Base-by-base conservation (phyloP, 2,888 invertebrate species). In the Noctua janthe region DNA sequence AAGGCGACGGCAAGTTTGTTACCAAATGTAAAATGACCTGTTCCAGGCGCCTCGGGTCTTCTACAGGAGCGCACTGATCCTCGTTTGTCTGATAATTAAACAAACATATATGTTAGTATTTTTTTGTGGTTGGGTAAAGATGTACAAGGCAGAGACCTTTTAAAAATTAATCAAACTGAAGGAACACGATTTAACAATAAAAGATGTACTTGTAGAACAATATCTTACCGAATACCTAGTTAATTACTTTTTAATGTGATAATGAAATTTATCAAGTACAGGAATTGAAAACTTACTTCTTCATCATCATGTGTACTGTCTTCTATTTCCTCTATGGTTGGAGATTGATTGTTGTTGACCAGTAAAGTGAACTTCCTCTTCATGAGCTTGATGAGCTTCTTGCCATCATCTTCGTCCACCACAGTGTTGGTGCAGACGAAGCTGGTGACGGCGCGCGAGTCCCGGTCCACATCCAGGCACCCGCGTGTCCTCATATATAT, bases 391-490 rank as follows among this genome's bases (percentile, higher is more conserved):
- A 98, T 98, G 20, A 98, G 97, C 15, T 97, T 95, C 83, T 97
- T 97, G 20, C 99, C 99, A 90, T 98, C 98, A 88, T 98, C 97
- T 78, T 98, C 97, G 74, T 98, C 97, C 59, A 98, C 97, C 76
- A 98, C 95, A 0, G 98, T 98, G 93, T 99, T 99, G 82, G 98
- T 97, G 94, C 99, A 99, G 35, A 99, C 97, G 91, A 99, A 99
- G 77, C 98, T 98, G 86, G 98, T 98, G 20, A 98, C 98, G 20
- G 97, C 97, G 69, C 98, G 98, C 1, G 98, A 97, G 69, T 95
- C 95, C 80, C 97, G 97, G 89, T 99, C 98, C 62, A 98, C 98
- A 91, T 99, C 99, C 66, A 99, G 97, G 88, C 97, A 98, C 0
- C 99, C 99, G 73, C 98, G 97, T 0, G 99, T 99, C 87, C 98